phyloP scores from a whole-genome alignment of 2,888 invertebrate genomes.

The Neocrepidodera transversa region DNA sequence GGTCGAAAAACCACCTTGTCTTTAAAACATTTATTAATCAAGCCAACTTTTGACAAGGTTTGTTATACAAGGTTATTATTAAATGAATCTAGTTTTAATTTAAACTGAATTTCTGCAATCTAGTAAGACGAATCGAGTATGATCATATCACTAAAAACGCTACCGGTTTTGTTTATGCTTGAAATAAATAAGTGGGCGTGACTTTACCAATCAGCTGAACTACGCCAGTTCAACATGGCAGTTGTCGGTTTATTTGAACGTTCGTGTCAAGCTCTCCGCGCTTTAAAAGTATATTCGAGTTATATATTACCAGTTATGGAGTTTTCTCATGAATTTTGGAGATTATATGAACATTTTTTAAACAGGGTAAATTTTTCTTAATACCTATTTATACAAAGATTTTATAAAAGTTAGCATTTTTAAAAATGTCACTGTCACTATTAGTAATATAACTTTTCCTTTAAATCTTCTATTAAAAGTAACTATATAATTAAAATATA shows the following conservation, averaged over 20 bases:
- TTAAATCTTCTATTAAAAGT: too few species aligned
- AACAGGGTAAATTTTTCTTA: constrained; percentile 13
- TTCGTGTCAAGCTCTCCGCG: constrained; percentile 30
- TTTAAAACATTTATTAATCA: constrained; percentile 19
- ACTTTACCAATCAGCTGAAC: constrained; percentile 57
- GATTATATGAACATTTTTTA: background rate
- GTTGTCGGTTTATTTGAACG: constrained; percentile 44
- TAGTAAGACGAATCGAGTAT: constrained; percentile 33
- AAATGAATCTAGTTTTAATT: constrained; percentile 25
- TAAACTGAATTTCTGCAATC: constrained; percentile 16
- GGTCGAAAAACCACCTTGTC: constrained; percentile 4
- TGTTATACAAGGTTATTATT: constrained; percentile 13
- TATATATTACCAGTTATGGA: constrained; percentile 5
- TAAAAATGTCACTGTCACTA: background rate
- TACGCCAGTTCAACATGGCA: constrained; percentile 52
- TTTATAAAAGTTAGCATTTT: background rate
- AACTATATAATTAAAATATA: too few species aligned
- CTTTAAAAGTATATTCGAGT: background rate
- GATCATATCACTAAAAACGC: constrained; percentile 37
- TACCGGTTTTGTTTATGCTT: constrained; percentile 57
- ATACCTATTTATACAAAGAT: background rate
- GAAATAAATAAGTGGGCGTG: constrained; percentile 58
- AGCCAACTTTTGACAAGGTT: constrained; percentile 4
- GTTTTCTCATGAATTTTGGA: constrained; percentile 14
- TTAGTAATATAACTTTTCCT: too few species aligned